Evolutionary conservation across 2,888 invertebrate species (phyloP).

Genomic region (Muscina levida): DNA sequence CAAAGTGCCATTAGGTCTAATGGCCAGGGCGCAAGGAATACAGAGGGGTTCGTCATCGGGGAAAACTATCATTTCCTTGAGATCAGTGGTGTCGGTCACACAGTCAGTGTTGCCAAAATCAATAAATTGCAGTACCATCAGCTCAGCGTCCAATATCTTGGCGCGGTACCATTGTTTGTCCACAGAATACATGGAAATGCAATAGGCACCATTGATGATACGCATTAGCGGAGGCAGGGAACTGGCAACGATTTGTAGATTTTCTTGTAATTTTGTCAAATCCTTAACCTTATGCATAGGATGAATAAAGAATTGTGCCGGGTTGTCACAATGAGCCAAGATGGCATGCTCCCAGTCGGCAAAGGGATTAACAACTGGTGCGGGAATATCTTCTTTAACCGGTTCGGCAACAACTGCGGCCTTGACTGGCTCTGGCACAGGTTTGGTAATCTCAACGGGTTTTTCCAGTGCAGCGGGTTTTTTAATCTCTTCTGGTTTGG

Average conservation of each 20-base stretch:
- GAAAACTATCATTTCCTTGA: constrained; percentile 82
- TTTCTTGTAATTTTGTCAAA: constrained; percentile 83
- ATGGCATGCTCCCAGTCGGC: constrained; percentile 80
- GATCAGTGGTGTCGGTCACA: constrained; percentile 83
- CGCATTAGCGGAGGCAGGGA: constrained; percentile 82
- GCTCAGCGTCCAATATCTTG: constrained; percentile 89
- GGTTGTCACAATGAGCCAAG: constrained; percentile 87
- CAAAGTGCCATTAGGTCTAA: constrained; percentile 83
- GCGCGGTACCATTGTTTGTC: constrained; percentile 96
- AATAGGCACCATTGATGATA: constrained; percentile 81
- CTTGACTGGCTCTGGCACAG: neutral
- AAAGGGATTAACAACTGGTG: constrained; percentile 72
- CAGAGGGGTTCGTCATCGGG: constrained; percentile 82
- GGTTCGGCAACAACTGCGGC: constrained; percentile 19
- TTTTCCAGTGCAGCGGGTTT: neutral
- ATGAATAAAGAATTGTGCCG: constrained; percentile 89
- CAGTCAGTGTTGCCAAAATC: constrained; percentile 91
- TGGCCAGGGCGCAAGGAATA: constrained; percentile 85
- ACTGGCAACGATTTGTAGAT: constrained; percentile 83
- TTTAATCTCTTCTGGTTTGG: constrained; percentile 5
- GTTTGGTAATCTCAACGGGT: neutral
- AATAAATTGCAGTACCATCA: constrained; percentile 88
- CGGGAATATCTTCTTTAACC: constrained; percentile 51
- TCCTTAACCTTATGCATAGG: constrained; percentile 82
- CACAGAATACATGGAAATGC: constrained; percentile 89